Conservation (phyloP, 2,888 invertebrate species). For the Vesta saturnalis region DNA sequence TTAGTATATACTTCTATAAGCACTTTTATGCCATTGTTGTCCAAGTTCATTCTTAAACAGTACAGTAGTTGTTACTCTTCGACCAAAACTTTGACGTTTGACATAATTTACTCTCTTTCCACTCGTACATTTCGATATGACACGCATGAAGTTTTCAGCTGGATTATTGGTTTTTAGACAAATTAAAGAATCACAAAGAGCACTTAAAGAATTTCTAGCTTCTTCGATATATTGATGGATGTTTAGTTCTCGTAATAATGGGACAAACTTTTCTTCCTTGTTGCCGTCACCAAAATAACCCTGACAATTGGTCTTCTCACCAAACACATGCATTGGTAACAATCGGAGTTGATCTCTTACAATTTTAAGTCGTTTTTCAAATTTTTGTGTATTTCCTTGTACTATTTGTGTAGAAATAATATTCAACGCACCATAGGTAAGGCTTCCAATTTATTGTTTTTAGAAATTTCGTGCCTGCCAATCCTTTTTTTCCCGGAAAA, state of each 20-base stretch:
- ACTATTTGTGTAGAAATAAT: constrained; percentile 1
- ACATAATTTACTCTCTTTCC: neutral
- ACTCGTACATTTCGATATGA: neutral
- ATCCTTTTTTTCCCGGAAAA: constrained; percentile 3
- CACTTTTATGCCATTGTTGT: constrained; percentile 7
- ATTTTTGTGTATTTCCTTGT: neutral
- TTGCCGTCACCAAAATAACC: neutral
- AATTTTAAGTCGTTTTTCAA: neutral
- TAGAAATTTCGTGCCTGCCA: neutral
- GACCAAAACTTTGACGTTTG: neutral
- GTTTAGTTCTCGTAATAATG: constrained; percentile 5
- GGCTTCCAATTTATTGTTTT: constrained; percentile 2
- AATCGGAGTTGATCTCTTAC: neutral
- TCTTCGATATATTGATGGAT: constrained; percentile 9
- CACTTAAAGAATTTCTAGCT: neutral
- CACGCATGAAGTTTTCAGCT: neutral
- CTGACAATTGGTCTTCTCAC: neutral
- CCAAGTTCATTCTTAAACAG: neutral
- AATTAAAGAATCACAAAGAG: neutral
- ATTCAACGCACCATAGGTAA: neutral
- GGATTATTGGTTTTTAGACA: neutral
- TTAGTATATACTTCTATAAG: too few species aligned
- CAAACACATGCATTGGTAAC: neutral
- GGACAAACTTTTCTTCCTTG: neutral
- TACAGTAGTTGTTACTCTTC: constrained; percentile 3